These are phyloP conservation scores for Sciurus carolinensis DNA, from an alignment of 2,797 vertebrate species.

Conservation along the genomic window DNA sequence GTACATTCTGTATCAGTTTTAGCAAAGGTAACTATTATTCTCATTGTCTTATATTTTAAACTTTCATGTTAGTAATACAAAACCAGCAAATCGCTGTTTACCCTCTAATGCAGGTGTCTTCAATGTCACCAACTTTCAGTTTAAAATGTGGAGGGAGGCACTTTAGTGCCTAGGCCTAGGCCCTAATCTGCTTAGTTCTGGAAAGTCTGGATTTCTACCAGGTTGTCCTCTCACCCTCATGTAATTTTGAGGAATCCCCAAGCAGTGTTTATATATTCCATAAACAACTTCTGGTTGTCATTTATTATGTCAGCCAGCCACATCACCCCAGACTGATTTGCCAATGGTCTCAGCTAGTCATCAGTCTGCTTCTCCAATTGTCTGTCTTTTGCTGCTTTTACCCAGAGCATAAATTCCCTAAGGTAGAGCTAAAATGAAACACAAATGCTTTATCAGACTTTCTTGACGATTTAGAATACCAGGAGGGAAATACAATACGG, in stretches of 20 bases:
- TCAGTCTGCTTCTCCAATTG: not conserved
- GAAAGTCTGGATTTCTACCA: not conserved
- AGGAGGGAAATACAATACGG: slow-evolving; percentile 4
- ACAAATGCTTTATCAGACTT: not conserved
- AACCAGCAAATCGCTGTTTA: slow-evolving; percentile 7
- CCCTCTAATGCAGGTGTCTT: not conserved
- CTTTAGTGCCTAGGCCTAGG: not conserved
- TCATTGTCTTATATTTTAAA: slow-evolving; percentile 56
- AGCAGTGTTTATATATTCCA: not conserved
- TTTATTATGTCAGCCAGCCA: not conserved
- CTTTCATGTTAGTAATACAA: slow-evolving; percentile 28
- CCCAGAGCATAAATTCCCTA: not conserved
- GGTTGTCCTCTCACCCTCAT: not conserved
- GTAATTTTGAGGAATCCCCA: not conserved
- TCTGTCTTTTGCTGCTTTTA: not conserved
- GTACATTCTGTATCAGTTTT: slow-evolving; percentile 95
- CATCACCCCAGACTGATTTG: not conserved
- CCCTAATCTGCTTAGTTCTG: not conserved
- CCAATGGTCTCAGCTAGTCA: not conserved
- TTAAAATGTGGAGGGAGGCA: not conserved
- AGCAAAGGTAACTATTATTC: slow-evolving; percentile 93
- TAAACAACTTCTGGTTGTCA: not conserved
- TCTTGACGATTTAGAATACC: not conserved
- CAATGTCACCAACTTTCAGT: not conserved
- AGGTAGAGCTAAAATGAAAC: not conserved